Evolutionary conservation across 2,888 invertebrate species (phyloP), one percentile per base, ranked within the genome.

Genomic region (Petrolisthes manimaculis): DNA sequence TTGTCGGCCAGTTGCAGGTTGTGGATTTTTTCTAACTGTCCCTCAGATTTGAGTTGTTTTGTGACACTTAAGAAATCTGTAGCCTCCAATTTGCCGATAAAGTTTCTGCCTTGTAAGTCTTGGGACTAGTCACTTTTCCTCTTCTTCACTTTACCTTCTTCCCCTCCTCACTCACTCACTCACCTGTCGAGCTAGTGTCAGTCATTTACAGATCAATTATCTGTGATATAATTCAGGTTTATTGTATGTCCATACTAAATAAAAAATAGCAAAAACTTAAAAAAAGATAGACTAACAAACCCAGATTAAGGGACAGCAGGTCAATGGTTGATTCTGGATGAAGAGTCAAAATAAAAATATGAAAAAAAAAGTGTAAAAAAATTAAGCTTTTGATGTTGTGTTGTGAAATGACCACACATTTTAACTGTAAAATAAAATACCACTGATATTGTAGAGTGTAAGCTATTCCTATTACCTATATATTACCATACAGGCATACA

Each of bases 151-250:
- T 2, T 37, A 37, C 37, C 37, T 37, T 37, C 37, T 37, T 37
- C 37, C 61, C 71, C 24, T 84, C 83, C 83, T 71, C 67, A 83
- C 79, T 75, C 55, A 55, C 87, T 74, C 53, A 83, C 87, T 88
- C 87, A 79, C 55, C 69, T 83, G 83, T 88, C 77, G 37, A 37
- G 37, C 37, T 88, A 80, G 84, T 84, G 86, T 86, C 74, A 86
- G 86, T 86, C 86, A 86, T 78, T 81, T 86, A 84, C 87, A 88
- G 87, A 88, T 88, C 88, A 88, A 88, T 85, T 79, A 84, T 88
- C 88, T 88, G 88, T 88, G 88, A 88, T 88, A 88, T 82, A 85
- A 85, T 88, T 88, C 88, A 88, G 88, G 88, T 88, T 84, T 85
- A 84, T 67, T 84, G 69, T 86, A 88, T 84, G 87, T 88, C 87